Conservation (phyloP, 2,888 invertebrate species). For the Alsophila aescularia region DNA sequence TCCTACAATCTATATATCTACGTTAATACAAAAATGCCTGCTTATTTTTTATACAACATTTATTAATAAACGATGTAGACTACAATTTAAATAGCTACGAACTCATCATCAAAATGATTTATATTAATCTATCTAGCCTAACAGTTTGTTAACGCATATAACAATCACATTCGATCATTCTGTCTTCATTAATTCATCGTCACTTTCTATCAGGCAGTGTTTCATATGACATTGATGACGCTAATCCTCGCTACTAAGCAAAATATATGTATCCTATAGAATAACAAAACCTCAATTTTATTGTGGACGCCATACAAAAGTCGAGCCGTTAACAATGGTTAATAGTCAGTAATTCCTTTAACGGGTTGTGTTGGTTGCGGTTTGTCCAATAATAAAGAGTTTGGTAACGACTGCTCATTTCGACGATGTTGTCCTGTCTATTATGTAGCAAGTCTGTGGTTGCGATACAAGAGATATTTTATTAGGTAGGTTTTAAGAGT, state of each 20-base stretch:
- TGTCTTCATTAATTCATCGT: conserved; percentile 24
- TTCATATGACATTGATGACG: conserved; percentile 30
- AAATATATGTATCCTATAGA: conserved; percentile 64
- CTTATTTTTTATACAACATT: no score
- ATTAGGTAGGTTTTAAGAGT: no score
- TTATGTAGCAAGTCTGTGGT: neutral
- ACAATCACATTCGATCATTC: no score
- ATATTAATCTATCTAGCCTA: no score
- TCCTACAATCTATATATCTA: no score
- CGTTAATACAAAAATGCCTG: no score
- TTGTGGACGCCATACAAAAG: conserved; percentile 59
- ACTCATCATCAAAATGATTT: no score
- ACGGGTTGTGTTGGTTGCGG: conserved; percentile 18
- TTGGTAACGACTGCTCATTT: conserved; percentile 21
- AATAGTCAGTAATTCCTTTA: conserved; percentile 42
- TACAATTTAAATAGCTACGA: no score
- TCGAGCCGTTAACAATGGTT: conserved; percentile 50
- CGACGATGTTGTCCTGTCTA: conserved; percentile 8
- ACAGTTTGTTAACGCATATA: no score
- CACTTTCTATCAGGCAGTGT: conserved; percentile 10
- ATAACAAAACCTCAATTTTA: conserved; percentile 66
- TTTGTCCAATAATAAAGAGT: conserved; percentile 28
- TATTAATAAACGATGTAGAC: no score
- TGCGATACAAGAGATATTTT: conserved; percentile 4
- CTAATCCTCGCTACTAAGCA: conserved; percentile 48